Evolutionary conservation across 1,140 invertebrate species (phyloP).

Genomic region (Adoxophyes honmai): DNA sequence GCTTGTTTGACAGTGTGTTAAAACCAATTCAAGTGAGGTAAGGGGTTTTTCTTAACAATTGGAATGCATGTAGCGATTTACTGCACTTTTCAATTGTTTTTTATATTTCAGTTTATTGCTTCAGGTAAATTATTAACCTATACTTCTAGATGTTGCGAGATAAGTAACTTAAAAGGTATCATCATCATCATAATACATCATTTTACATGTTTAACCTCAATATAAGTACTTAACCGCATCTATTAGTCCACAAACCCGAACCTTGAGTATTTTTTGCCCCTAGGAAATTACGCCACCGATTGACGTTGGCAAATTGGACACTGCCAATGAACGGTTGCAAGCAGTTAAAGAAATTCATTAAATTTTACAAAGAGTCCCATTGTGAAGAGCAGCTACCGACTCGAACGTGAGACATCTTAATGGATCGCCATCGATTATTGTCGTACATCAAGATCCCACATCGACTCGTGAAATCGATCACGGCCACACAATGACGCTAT

Average conservation of each 20-base stretch:
- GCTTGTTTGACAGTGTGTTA: no score
- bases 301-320: slow-evolving; percentile 23
- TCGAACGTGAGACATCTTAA: slow-evolving; percentile 28
- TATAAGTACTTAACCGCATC: background rate
- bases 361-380: slow-evolving; percentile 33
- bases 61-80: no score
- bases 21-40: no score
- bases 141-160: no score
- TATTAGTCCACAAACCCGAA: background rate
- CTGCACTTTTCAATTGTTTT: no score
- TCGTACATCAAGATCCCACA: slow-evolving; percentile 30
- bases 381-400: slow-evolving; percentile 21
- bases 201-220: background rate
- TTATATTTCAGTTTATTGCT: no score
- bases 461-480: slow-evolving; percentile 45
- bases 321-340: slow-evolving; percentile 23
- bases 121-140: no score
- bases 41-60: no score
- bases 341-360: slow-evolving; percentile 31
- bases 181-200: background rate
- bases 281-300: slow-evolving; percentile 19
- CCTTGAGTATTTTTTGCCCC: background rate
- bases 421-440: slow-evolving; percentile 24
- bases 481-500: slow-evolving; percentile 29
- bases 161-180: no score